A percentile compares a stretch with the other conserved stretches of the same genome.
Evolutionary conservation across 2,888 invertebrate species (phyloP).

Genomic region (Orthosia cruda): DNA sequence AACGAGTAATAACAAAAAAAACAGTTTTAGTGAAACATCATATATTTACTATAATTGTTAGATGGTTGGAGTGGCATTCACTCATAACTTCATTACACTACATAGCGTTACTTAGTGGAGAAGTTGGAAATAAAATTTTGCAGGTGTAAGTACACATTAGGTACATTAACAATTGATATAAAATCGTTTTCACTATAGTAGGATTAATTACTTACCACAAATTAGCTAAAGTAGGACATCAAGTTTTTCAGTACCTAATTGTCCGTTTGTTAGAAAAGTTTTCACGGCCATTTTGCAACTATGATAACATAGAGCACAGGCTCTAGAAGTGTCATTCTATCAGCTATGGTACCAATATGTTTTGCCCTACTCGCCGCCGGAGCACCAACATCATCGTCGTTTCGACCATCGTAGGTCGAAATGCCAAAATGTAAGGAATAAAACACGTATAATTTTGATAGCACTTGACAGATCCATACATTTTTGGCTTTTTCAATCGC

Average conservation of each 20-base stretch:
- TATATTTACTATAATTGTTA: constrained; percentile 16
- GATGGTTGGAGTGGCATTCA: constrained; percentile 25
- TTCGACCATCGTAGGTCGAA: too few species aligned
- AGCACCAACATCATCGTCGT: too few species aligned
- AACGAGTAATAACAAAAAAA: not conserved
- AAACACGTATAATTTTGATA: too few species aligned
- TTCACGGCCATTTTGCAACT: not conserved
- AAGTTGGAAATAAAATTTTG: constrained; percentile 46
- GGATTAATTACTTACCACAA: constrained; percentile 23
- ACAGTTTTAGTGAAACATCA: not conserved
- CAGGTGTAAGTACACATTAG: constrained; percentile 25
- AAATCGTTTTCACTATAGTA: constrained; percentile 14
- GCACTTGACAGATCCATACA: too few species aligned
- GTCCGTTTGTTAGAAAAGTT: not conserved
- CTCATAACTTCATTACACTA: constrained; percentile 42
- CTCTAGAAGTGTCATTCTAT: too few species aligned
- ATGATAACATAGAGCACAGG: not conserved
- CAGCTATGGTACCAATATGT: too few species aligned
- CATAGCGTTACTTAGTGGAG: constrained; percentile 28
- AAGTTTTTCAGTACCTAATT: not conserved
- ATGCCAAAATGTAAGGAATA: too few species aligned
- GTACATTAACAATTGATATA: constrained; percentile 24
- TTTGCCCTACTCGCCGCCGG: too few species aligned
- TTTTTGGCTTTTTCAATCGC: too few species aligned
- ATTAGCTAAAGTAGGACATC: not conserved